phyloP scores from a whole-genome alignment of 2,888 invertebrate species.

The Melieria crassipennis region DNA sequence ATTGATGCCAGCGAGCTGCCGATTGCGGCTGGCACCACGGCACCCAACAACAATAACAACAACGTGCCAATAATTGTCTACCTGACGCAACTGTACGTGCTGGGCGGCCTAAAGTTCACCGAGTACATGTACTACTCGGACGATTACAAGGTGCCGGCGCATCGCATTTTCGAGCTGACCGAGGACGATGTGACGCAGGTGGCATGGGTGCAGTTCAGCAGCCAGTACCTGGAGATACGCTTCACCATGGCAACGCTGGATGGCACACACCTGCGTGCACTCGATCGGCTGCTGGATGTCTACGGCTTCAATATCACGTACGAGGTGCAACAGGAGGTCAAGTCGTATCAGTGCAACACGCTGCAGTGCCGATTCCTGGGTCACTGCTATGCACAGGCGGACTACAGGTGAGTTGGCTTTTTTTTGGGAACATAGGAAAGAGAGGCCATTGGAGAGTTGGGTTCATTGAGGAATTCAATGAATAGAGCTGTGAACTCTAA shows the following conservation, averaged over 20 bases:
- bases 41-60: slow-evolving; percentile 40
- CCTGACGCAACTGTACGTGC: slow-evolving; percentile 87
- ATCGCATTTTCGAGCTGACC: slow-evolving; percentile 75
- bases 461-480: too few species aligned
- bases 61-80: slow-evolving; percentile 85
- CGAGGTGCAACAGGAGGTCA: slow-evolving; percentile 74
- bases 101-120: slow-evolving; percentile 79
- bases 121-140: slow-evolving; percentile 81
- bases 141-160: slow-evolving; percentile 74
- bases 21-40: slow-evolving; percentile 43
- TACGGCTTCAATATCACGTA: slow-evolving; percentile 95
- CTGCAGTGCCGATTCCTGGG: slow-evolving; percentile 87
- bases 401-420: slow-evolving; percentile 75
- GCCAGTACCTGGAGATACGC: slow-evolving; percentile 82
- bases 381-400: slow-evolving; percentile 77
- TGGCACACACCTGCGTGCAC: slow-evolving; percentile 84
- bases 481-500: too few species aligned
- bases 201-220: slow-evolving; percentile 71
- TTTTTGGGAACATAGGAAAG: not conserved
- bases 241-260: slow-evolving; percentile 78
- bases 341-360: slow-evolving; percentile 77
- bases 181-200: slow-evolving; percentile 79
- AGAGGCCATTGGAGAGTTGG: not conserved
- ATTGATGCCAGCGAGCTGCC: slow-evolving; percentile 80
- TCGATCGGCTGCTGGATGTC: slow-evolving; percentile 82